Evolutionary conservation across 1,140 invertebrate genomes (phyloP).

Genomic region (Neodiprion fabricii): DNA sequence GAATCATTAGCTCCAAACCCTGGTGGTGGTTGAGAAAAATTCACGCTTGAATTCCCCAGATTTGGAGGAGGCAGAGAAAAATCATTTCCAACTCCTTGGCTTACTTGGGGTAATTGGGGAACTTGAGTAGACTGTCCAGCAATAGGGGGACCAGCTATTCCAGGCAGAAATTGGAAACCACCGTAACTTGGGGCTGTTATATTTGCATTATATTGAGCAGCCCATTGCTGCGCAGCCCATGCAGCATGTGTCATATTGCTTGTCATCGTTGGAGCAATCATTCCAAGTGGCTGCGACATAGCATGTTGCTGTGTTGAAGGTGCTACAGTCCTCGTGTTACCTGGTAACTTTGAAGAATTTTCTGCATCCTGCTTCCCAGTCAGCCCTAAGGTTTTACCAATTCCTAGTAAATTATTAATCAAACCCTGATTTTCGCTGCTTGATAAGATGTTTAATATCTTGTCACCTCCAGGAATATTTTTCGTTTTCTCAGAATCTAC

Average conservation of each 20-base stretch:
- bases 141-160: constrained; percentile 28
- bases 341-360: neutral
- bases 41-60: constrained; percentile 26
- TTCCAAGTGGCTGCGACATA: constrained; percentile 24
- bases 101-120: constrained; percentile 30
- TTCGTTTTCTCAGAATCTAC: constrained; percentile 48
- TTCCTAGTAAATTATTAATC: constrained; percentile 57
- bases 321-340: constrained; percentile 13
- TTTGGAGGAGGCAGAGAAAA: constrained; percentile 45
- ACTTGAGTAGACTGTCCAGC: constrained; percentile 15
- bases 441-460: constrained; percentile 56
- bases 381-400: constrained; percentile 57
- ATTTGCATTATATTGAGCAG: constrained; percentile 46
- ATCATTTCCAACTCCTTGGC: constrained; percentile 24
- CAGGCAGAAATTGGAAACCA: constrained; percentile 12
- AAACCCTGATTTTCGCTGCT: constrained; percentile 58
- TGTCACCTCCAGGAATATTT: constrained; percentile 53
- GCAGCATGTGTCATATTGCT: constrained; percentile 42
- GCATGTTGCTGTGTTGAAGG: constrained; percentile 19
- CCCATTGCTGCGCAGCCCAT: constrained; percentile 54
- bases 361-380: constrained; percentile 46
- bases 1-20: constrained; percentile 22
- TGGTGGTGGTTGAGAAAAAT: constrained; percentile 43
- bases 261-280: constrained; percentile 40
- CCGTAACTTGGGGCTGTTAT: constrained; percentile 18